phyloP scores from a whole-genome alignment of 2,888 invertebrate species.

The Melanargia galathea region DNA sequence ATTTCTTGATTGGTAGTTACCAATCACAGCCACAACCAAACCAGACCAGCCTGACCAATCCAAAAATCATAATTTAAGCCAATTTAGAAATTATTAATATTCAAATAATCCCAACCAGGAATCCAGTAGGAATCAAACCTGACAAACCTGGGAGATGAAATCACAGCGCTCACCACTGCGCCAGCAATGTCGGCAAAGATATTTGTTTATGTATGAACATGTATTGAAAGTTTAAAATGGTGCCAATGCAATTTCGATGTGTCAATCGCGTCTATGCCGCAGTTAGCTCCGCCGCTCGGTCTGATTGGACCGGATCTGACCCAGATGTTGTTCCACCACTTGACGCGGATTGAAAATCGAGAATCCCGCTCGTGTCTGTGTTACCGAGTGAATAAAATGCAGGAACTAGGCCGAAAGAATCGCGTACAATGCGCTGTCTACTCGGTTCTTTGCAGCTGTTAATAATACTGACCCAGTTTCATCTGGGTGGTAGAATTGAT shows the following conservation, averaged over 20 bases:
- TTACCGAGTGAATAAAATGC: slow-evolving; percentile 43
- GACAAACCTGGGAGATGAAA: too few species aligned
- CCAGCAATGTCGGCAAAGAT: not conserved
- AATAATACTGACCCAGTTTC: slow-evolving; percentile 49
- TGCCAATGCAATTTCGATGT: slow-evolving; percentile 35
- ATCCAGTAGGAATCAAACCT: too few species aligned
- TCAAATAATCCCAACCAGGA: too few species aligned
- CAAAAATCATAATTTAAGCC: too few species aligned
- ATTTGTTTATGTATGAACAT: not conserved
- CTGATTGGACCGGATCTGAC: slow-evolving; percentile 47
- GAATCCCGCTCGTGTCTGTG: slow-evolving; percentile 41
- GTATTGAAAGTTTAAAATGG: slow-evolving; percentile 18
- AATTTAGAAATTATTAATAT: not conserved
- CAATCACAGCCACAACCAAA: too few species aligned
- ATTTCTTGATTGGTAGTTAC: too few species aligned
- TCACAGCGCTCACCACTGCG: too few species aligned
- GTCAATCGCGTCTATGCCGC: slow-evolving; percentile 41
- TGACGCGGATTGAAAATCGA: slow-evolving; percentile 44
- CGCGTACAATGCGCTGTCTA: slow-evolving; percentile 42
- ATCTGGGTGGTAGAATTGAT: slow-evolving; percentile 11
- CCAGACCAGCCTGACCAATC: too few species aligned
- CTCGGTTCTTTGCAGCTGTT: slow-evolving; percentile 44
- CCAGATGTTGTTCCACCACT: slow-evolving; percentile 41
- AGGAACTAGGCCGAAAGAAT: slow-evolving; percentile 50
- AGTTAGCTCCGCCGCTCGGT: slow-evolving; percentile 26